Evolutionary conservation across 2,888 invertebrate species (phyloP), one percentile per base, ranked within the genome.

Genomic region (Dermolepida albohirtum): DNA sequence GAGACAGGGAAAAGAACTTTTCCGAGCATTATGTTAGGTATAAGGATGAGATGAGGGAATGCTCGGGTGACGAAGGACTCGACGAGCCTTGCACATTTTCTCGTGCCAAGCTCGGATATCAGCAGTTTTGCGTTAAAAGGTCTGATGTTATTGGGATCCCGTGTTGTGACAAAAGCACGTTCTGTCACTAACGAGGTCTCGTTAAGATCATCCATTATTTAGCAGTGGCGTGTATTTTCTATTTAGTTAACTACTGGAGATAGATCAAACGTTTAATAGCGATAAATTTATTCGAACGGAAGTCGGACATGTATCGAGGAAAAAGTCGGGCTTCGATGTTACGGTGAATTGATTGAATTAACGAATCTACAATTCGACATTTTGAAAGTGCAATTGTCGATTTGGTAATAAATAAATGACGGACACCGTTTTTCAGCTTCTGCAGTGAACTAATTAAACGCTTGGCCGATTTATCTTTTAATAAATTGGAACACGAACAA

Each of bases 141-240:
- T 67, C 67, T 62, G 57, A 66, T 70, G 70, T 71, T 72, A 72
- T 73, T 71, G 71, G 70, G 71, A 73, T 71, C 74, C 71, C 70
- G 72, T 71, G 75, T 75, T 75, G 76, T 74, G 76, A 75, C 76
- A 76, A 77, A 77, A 74, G 76, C 77, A 77, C 76, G 77, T 76
- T 73, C 72, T 70, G 69, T 68, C 72, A 67, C 76, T 78, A 77
- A 78, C 77, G 76, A 79, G 77, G 68, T 72, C 76, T 78, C 76
- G 78, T 79, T 78, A 77, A 76, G 75, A 73, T 72, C 71, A 74
- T 74, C 75, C 72, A 75, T 77, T 77, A 75, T 73, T 69, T 65
- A 71, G 55, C 73, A 72, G 74, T 71, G 73, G 67, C 71, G 73
- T 71, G 49, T 39, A 17, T 16, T 34, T 16, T 55, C 55, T 55